A percentile compares a stretch with the other conserved stretches of the same genome.
Evolutionary conservation across 2,797 vertebrate genomes (phyloP).

Genomic region (Pristis pectinata): DNA sequence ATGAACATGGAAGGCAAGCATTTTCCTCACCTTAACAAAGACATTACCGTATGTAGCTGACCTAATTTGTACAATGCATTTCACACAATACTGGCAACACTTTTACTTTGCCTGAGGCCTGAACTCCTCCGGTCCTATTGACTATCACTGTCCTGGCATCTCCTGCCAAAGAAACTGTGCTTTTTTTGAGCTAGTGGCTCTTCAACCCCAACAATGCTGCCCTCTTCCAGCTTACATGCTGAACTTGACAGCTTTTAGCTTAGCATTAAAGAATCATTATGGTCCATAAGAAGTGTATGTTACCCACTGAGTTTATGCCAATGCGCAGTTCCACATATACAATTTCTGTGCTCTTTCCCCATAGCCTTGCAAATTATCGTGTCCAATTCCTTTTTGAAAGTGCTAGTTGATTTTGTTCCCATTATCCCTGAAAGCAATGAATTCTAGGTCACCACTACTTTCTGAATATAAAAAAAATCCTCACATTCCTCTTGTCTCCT

Average conservation of each 20-base stretch:
- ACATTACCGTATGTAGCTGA: neutral
- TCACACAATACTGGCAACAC: neutral
- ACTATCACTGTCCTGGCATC: neutral
- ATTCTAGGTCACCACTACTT: too few relatives aligned
- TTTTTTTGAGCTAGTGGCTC: neutral
- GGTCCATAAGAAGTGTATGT: too few relatives aligned
- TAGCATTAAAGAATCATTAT: too few relatives aligned
- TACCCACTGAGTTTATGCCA: too few relatives aligned
- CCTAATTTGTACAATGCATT: neutral
- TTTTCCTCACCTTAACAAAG: neutral
- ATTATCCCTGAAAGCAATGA: too few relatives aligned
- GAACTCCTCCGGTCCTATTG: neutral
- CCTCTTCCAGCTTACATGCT: neutral
- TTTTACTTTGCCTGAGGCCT: neutral
- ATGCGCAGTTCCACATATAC: too few relatives aligned
- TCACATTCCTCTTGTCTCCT: too few relatives aligned
- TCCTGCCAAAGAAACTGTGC: neutral
- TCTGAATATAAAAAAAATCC: too few relatives aligned
- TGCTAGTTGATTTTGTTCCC: too few relatives aligned
- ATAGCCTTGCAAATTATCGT: too few relatives aligned
- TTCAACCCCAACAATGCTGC: neutral
- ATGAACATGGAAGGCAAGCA: neutral
- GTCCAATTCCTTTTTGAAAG: too few relatives aligned
- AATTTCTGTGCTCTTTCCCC: too few relatives aligned
- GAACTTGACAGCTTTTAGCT: neutral